phyloP scores from a whole-genome alignment of 2,888 invertebrate species.

The Lasioglossum figueresi region DNA sequence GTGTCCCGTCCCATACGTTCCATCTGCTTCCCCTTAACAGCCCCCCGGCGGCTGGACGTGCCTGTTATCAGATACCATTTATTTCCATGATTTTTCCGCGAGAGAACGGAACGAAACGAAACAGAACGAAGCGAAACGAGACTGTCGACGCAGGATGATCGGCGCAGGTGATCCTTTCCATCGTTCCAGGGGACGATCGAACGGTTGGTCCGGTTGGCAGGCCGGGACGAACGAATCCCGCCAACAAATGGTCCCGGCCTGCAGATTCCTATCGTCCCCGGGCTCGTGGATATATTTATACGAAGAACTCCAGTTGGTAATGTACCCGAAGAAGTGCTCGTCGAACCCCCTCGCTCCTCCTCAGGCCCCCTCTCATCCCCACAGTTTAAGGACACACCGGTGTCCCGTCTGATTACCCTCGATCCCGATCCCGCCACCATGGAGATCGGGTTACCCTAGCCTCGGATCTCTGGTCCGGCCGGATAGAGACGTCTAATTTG shows the following conservation, averaged over 20 bases:
- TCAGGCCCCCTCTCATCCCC: not conserved
- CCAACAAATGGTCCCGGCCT: conserved; percentile 81
- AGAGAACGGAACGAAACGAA: conserved; percentile 34
- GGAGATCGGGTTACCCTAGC: conserved; percentile 53
- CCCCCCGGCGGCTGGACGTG: conserved; percentile 2
- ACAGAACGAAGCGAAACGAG: conserved; percentile 35
- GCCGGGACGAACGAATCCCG: conserved; percentile 75
- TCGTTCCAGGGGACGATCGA: conserved; percentile 60
- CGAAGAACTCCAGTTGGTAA: conserved; percentile 77
- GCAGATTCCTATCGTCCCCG: conserved; percentile 80
- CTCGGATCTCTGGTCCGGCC: conserved; percentile 4
- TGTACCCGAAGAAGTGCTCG: conserved; percentile 72
- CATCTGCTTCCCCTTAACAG: not conserved
- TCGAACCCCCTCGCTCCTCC: conserved; percentile 40
- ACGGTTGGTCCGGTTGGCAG: conserved; percentile 66
- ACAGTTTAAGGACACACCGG: conserved; percentile 25
- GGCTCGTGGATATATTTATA: conserved; percentile 79
- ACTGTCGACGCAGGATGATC: conserved; percentile 62
- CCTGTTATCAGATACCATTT: conserved; percentile 64
- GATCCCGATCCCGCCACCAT: conserved; percentile 32
- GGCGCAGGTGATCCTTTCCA: conserved; percentile 63
- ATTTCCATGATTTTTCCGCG: conserved; percentile 56
- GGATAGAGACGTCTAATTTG: conserved; percentile 61
- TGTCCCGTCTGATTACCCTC: conserved; percentile 47
- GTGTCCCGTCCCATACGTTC: conserved; percentile 5